A percentile compares a stretch with the other conserved stretches of the same genome.
Evolutionary conservation across 2,888 invertebrate species (phyloP).

Genomic region (Hartigia nigra): DNA sequence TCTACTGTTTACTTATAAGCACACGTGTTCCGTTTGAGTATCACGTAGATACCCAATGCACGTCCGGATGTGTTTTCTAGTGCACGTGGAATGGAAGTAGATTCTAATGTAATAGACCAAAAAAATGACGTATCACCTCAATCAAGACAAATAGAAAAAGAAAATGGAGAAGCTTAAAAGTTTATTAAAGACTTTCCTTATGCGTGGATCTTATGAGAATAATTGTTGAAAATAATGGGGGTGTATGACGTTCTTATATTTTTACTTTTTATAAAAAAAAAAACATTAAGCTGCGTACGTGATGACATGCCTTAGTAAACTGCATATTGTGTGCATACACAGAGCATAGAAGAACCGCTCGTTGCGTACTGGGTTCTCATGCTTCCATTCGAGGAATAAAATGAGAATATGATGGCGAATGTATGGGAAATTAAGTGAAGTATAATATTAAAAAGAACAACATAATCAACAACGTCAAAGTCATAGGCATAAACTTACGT

Average conservation of each 20-base stretch:
- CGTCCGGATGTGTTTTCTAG: neutral
- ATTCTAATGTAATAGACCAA: neutral
- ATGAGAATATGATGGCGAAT: neutral
- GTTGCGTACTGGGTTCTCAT: neutral
- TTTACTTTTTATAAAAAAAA: conserved; percentile 56
- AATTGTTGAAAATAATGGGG: neutral
- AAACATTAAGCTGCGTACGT: conserved; percentile 53
- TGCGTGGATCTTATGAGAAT: neutral
- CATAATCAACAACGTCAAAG: neutral
- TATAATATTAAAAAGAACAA: neutral
- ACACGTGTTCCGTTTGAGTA: neutral
- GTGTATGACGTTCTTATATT: neutral
- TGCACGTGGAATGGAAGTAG: neutral
- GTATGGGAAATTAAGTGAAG: neutral
- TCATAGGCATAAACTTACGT: neutral
- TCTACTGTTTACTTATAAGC: too few species aligned
- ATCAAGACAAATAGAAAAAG: neutral
- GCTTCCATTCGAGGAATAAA: neutral
- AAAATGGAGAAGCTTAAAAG: neutral
- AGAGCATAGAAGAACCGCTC: neutral
- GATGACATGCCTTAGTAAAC: conserved; percentile 42
- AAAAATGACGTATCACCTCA: neutral
- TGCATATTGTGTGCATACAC: neutral
- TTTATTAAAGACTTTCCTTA: neutral
- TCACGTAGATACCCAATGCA: neutral